Conservation (phyloP, 2,888 invertebrate genomes). For the Nomada lathburiana region DNA sequence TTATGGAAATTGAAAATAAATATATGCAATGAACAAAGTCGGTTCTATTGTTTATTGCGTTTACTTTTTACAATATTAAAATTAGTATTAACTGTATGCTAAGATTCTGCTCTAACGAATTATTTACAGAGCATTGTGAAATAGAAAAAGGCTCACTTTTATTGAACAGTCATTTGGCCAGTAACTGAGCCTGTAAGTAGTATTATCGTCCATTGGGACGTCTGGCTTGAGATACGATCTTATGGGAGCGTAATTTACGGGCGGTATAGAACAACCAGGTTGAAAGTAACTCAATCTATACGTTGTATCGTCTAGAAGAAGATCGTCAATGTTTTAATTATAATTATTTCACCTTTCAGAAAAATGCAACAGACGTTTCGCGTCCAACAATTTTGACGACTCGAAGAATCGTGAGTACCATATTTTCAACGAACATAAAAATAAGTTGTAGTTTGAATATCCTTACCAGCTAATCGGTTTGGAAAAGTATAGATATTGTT, state of each 20-base stretch:
- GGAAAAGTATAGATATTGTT: slow-evolving; percentile 73
- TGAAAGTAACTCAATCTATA: slow-evolving; percentile 88
- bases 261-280: slow-evolving; percentile 85
- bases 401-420: too few relatives aligned
- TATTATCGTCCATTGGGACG: slow-evolving; percentile 86
- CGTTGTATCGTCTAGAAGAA: slow-evolving; percentile 86
- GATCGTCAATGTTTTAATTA: not conserved
- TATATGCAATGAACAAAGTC: too few relatives aligned
- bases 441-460: not conserved
- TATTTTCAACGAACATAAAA: not conserved
- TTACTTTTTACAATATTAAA: too few relatives aligned
- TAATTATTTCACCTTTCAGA: not conserved
- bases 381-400: too few relatives aligned
- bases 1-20: too few relatives aligned
- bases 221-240: slow-evolving; percentile 85
- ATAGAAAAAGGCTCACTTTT: slow-evolving; percentile 63
- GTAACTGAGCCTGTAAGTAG: slow-evolving; percentile 87
- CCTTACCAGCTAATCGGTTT: slow-evolving; percentile 75
- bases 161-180: slow-evolving; percentile 81
- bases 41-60: too few relatives aligned
- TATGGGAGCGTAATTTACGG: slow-evolving; percentile 85
- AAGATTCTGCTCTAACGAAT: not conserved
- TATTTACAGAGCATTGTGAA: not conserved
- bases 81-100: not conserved
- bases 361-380: not conserved